These are phyloP conservation scores for Tenthredo distinguenda DNA, from an alignment of 2,888 invertebrate genomes.

Conservation along the genomic window DNA sequence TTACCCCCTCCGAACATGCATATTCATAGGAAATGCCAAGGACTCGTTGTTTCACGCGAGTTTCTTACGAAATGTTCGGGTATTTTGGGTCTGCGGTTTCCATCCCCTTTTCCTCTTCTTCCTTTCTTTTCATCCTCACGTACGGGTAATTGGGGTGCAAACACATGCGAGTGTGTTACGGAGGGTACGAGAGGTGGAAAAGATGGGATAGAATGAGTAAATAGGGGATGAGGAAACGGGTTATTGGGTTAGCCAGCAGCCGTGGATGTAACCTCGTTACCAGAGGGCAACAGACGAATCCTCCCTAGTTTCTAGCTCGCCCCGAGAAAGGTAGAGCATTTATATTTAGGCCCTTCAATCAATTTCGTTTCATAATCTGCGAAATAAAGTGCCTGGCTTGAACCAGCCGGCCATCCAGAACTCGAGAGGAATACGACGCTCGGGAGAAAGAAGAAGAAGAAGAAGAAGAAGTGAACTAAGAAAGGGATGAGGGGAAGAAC, in stretches of 20 bases:
- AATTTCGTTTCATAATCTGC: constrained; percentile 66
- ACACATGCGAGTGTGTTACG: background rate
- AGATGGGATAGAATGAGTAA: background rate
- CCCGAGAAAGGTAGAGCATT: background rate
- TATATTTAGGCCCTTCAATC: constrained; percentile 63
- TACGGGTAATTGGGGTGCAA: background rate
- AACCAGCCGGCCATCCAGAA: background rate
- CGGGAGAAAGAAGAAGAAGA: background rate
- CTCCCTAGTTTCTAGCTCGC: background rate
- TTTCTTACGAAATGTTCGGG: background rate
- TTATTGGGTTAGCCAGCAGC: constrained; percentile 70
- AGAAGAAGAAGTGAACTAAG: background rate
- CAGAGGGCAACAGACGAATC: constrained; percentile 57
- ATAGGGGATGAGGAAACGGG: constrained; percentile 23
- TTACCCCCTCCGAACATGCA: background rate
- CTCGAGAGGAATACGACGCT: background rate
- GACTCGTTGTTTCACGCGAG: background rate
- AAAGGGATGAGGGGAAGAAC: background rate
- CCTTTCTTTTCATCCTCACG: background rate
- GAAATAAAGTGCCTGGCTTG: constrained; percentile 38
- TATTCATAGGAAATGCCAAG: background rate
- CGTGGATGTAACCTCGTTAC: constrained; percentile 73
- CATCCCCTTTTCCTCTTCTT: background rate
- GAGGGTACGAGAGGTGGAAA: background rate
- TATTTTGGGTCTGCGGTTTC: background rate